Evolutionary conservation across 1,140 invertebrate species (phyloP).

Genomic region (Drosophila gunungcola): DNA sequence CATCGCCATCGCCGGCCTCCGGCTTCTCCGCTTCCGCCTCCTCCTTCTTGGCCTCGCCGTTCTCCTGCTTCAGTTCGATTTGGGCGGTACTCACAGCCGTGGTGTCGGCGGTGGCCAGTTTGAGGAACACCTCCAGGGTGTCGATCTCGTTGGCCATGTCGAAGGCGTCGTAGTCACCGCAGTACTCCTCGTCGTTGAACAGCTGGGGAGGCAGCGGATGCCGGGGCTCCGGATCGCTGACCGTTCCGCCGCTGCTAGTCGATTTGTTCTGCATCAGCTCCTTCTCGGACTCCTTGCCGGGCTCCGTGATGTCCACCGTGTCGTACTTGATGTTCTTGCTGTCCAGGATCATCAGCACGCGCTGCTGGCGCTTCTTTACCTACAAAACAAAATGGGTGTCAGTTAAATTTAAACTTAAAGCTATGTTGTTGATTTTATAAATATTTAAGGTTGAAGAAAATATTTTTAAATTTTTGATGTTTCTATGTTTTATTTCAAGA

Average conservation of each 20-base stretch:
- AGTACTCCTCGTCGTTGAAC: slow-evolving; percentile 96
- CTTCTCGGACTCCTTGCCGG: slow-evolving; percentile 93
- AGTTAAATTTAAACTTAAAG: neutral
- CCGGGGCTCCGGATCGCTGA: slow-evolving; percentile 86
- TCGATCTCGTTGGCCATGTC: slow-evolving; percentile 96
- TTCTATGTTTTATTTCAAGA: too few relatives aligned
- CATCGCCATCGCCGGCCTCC: slow-evolving; percentile 36
- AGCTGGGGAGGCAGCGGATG: slow-evolving; percentile 95
- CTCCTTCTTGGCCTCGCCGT: slow-evolving; percentile 63
- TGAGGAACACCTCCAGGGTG: slow-evolving; percentile 93
- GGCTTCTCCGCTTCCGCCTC: slow-evolving; percentile 60
- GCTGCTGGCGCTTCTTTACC: slow-evolving; percentile 97
- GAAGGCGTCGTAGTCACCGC: slow-evolving; percentile 97
- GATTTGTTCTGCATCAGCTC: slow-evolving; percentile 96
- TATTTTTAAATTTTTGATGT: too few relatives aligned
- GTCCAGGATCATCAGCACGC: slow-evolving; percentile 95
- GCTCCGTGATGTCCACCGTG: slow-evolving; percentile 96
- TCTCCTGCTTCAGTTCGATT: slow-evolving; percentile 84
- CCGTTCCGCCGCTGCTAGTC: slow-evolving; percentile 90
- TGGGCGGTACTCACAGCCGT: slow-evolving; percentile 85
- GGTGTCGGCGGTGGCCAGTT: slow-evolving; percentile 86
- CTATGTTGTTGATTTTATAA: too few relatives aligned
- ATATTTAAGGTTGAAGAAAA: neutral
- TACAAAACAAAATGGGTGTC: slow-evolving; percentile 78
- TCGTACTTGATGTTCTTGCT: slow-evolving; percentile 95